Evolutionary conservation across 2,113 vertebrate genomes (phyloP), one percentile per base, ranked within the genome.

Genomic region (Actenoides lindsayi): DNA sequence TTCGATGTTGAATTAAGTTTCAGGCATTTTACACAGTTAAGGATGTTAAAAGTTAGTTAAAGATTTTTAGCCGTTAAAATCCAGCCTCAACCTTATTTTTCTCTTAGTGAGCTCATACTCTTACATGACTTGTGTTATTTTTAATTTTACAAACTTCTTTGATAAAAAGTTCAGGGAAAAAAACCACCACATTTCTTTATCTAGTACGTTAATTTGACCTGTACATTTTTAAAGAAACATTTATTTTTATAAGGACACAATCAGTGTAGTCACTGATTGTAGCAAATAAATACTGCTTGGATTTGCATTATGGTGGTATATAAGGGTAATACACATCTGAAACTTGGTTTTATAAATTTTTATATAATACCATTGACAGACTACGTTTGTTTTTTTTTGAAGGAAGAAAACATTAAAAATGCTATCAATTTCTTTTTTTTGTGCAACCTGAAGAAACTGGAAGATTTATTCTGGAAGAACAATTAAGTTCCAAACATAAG

Each of bases 11-110:
- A 95, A 90, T 93, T 39, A 88, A 53, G 92, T 53, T 84, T 91
- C 50, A 91, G 83, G 64, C 14, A 33, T 68, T 57, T 70, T 60
- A 65, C 69, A 37, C 62, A 77, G 27, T 77, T 71, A 67, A 74
- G 31, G 25, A 63, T 17, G 56, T 27, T 20, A 41, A 56, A 64
- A 70, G 30, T 50, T 83, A 64, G 24, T 50, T 83, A 64, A 73
- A 78, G 46, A 70, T 27, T 53, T 64, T 89, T 94, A 91, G 70
- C 78, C 9, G 33, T 67, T 80, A 50, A 94, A 97, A 96, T 76
- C n/a, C 76, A 80, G 64, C 37, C 46, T 82, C 31, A 93, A 88
- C 5, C 10, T 35, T 87, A 53, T 79, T 87, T 83, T 93, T 94
- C 41, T 83, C n/a, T 82, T 84, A 74, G 67, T 74, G 64, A 92